Evolutionary conservation across 2,888 invertebrate genomes (phyloP).

Genomic region (Alloplasta piceator): DNA sequence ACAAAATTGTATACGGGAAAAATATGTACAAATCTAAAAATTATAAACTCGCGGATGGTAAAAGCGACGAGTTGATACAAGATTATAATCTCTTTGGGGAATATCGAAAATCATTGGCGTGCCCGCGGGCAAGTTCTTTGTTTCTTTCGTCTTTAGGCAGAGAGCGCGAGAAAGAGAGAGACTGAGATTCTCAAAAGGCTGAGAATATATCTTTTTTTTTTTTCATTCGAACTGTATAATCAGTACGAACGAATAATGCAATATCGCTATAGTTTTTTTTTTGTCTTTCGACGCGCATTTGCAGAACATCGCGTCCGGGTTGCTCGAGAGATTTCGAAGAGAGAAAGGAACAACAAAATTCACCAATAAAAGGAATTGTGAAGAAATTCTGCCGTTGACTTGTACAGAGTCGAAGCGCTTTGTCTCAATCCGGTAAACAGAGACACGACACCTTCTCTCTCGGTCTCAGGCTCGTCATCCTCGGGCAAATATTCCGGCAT

Average conservation of each 20-base stretch:
- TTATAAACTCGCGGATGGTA: conserved; percentile 47
- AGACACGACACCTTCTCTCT: conserved; percentile 82
- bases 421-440: conserved; percentile 81
- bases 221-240: conserved; percentile 23
- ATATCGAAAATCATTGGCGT: conserved; percentile 12
- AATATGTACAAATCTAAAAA: conserved; percentile 63
- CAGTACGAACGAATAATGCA: conserved; percentile 54
- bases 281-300: too few relatives aligned
- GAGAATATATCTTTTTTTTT: conserved; percentile 7
- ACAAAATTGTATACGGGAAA: conserved; percentile 57
- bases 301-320: too few relatives aligned
- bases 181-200: conserved; percentile 55
- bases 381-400: conserved; percentile 81
- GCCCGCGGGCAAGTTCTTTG: conserved; percentile 18
- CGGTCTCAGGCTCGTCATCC: conserved; percentile 79
- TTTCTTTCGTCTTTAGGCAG: conserved; percentile 21
- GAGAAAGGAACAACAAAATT: conserved; percentile 64
- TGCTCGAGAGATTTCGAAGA: conserved; percentile 17
- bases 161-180: conserved; percentile 30
- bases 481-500: conserved; percentile 82
- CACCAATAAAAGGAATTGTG: conserved; percentile 82
- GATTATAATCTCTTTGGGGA: conserved; percentile 30
- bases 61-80: conserved; percentile 42
- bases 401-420: conserved; percentile 81
- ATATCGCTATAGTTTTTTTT: conserved; percentile 1